These are phyloP conservation scores for Conistra vaccinii DNA, from an alignment of 2,888 invertebrate species.

Conservation along the genomic window DNA sequence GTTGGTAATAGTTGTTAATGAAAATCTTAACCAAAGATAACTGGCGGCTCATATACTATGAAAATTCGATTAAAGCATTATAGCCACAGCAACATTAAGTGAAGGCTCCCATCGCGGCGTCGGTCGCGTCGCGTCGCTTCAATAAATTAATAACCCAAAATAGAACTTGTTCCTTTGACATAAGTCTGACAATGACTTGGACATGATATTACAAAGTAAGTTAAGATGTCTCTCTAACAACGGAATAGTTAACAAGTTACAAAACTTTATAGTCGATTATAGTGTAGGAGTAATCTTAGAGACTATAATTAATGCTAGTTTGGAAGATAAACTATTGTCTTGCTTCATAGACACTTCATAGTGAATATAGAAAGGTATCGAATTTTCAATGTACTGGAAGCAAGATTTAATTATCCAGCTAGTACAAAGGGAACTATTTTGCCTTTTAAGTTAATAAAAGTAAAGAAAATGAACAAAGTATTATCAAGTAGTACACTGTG, in stretches of 20 bases:
- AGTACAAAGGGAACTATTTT: neutral
- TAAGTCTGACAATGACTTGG: constrained; percentile 32
- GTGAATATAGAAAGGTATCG: constrained; percentile 4
- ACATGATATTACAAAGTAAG: constrained; percentile 13
- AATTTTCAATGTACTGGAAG: constrained; percentile 8
- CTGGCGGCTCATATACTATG: neutral
- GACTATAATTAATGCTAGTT: constrained; percentile 35
- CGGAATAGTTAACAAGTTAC: constrained; percentile 35
- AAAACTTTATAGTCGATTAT: constrained; percentile 49
- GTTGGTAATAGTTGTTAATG: neutral
- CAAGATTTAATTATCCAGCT: constrained; percentile 4
- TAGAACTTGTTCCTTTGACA: constrained; percentile 10
- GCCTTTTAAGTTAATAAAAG: neutral
- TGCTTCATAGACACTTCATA: neutral
- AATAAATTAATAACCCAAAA: constrained; percentile 18
- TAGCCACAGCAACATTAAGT: constrained; percentile 34
- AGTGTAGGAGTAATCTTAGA: constrained; percentile 40
- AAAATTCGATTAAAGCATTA: constrained; percentile 50
- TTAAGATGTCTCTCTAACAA: constrained; percentile 38
- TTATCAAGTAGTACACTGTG: neutral
- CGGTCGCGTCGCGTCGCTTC: neutral
- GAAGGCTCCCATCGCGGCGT: neutral
- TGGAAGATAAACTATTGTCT: constrained; percentile 30
- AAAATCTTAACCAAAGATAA: constrained; percentile 1
- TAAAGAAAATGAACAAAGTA: neutral